phyloP scores from a whole-genome alignment of 2,888 invertebrate species.

The Saturnia pavonia region DNA sequence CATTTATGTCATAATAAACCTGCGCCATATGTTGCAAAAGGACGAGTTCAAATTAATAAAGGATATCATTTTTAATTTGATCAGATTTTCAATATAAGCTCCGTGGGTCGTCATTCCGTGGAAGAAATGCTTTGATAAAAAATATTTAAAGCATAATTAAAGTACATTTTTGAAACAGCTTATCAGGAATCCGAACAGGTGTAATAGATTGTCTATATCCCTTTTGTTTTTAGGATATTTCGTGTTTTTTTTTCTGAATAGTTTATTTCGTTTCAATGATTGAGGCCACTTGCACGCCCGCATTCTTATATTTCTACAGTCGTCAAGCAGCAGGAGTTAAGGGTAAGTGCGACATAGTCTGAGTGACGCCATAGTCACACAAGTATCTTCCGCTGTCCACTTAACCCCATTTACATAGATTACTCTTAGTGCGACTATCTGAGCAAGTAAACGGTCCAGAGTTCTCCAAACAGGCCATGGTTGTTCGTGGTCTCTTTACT shows the following conservation, averaged over 20 bases:
- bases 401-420: too few relatives aligned
- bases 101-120: background rate
- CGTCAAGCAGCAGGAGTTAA: too few relatives aligned
- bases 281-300: too few relatives aligned
- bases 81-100: background rate
- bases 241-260: background rate
- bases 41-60: constrained; percentile 1
- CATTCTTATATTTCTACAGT: too few relatives aligned
- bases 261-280: background rate
- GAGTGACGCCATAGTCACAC: too few relatives aligned
- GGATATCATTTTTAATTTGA: constrained; percentile 2
- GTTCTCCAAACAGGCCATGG: too few relatives aligned
- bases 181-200: background rate
- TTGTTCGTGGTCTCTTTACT: too few relatives aligned
- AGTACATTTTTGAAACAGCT: background rate
- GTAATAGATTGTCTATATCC: background rate
- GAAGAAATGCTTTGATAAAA: background rate
- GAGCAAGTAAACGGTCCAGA: too few relatives aligned
- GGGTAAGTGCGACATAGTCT: too few relatives aligned
- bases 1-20: constrained; percentile 8
- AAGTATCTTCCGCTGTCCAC: too few relatives aligned
- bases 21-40: constrained; percentile 17
- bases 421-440: too few relatives aligned
- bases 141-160: background rate
- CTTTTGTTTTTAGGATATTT: background rate